These are phyloP conservation scores for Phrynocephalus forsythii DNA, from an alignment of 2,797 vertebrate species.

Conservation along the genomic window DNA sequence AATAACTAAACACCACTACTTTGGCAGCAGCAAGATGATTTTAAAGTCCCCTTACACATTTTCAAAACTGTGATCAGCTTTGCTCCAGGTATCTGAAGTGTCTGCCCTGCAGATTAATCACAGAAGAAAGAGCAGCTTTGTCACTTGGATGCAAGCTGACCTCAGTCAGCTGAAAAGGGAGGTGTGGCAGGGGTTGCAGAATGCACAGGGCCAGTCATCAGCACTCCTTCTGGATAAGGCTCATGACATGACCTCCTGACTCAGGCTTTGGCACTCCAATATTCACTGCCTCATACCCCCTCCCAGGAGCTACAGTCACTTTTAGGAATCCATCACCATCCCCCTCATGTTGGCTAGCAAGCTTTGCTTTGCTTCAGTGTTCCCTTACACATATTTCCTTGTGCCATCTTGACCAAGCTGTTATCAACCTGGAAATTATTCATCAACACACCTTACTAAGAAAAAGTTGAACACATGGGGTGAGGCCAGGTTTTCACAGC, in stretches of 20 bases:
- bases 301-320: neutral
- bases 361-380: neutral
- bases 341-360: neutral
- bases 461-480: neutral
- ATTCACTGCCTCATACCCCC: neutral
- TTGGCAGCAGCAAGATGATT: neutral
- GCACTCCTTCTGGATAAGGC: neutral
- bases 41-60: neutral
- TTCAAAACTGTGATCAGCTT: neutral
- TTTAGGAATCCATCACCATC: no score
- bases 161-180: neutral
- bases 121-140: neutral
- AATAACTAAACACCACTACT: neutral
- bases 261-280: neutral
- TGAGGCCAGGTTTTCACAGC: neutral
- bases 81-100: neutral
- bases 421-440: neutral
- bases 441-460: neutral
- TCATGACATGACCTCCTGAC: neutral
- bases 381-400: neutral
- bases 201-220: neutral
- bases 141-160: neutral
- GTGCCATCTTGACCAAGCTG: neutral
- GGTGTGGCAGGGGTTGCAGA: neutral
- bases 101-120: neutral